Evolutionary conservation across 2,797 vertebrate species (phyloP).

Genomic region (Phrynocephalus guinanensis): DNA sequence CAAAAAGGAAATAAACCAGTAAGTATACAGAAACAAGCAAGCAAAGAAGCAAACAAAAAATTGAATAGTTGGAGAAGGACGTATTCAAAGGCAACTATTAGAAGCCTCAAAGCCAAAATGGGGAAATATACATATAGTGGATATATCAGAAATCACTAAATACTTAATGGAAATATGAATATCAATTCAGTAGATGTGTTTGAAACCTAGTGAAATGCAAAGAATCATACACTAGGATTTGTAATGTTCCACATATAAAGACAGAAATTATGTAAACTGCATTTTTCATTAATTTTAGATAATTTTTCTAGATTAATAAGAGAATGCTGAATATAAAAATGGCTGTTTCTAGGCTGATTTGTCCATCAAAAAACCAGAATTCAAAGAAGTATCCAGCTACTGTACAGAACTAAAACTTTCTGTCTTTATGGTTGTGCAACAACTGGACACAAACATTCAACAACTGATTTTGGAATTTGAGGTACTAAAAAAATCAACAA

Average conservation of each 20-base stretch:
- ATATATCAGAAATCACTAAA: not conserved
- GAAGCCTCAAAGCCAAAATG: not conserved
- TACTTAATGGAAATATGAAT: too few relatives aligned
- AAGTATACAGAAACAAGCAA: not conserved
- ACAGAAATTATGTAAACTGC: not conserved
- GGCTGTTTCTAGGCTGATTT: not conserved
- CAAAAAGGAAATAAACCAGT: not conserved
- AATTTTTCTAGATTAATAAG: not conserved
- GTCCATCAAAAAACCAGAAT: not conserved
- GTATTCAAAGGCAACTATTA: not conserved
- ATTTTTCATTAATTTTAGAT: not conserved
- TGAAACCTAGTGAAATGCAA: not conserved
- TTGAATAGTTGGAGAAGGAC: not conserved
- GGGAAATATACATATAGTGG: not conserved
- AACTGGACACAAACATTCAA: not conserved
- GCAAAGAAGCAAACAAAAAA: not conserved
- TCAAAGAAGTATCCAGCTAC: not conserved
- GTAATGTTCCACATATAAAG: not conserved
- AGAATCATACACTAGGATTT: not conserved
- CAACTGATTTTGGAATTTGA: not conserved
- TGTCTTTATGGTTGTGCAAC: not conserved
- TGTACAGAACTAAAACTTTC: not conserved
- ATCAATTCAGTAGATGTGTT: not conserved
- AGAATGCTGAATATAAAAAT: not conserved
- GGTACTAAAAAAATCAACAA: not conserved